Evolutionary conservation across 2,888 invertebrate species (phyloP).

Genomic region (Mantis religiosa): DNA sequence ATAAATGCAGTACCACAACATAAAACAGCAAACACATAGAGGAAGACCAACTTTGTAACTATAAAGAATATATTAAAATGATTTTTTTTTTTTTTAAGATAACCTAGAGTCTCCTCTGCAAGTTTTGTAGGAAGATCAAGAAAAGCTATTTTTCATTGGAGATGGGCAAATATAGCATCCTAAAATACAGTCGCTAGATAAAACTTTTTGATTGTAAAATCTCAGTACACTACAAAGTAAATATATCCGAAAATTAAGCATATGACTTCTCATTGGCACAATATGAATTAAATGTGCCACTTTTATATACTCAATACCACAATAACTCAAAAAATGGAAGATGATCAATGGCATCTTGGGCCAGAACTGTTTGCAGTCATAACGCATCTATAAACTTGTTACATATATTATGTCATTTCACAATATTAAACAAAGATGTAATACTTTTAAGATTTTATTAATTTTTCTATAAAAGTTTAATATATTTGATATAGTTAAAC

Average conservation of each 20-base stretch:
- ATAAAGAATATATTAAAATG: neutral
- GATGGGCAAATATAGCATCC: neutral
- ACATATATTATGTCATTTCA: neutral
- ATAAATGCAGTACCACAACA: neutral
- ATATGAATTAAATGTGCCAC: neutral
- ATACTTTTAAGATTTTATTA: neutral
- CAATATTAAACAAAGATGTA: neutral
- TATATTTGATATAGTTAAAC: neutral
- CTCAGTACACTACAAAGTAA: neutral
- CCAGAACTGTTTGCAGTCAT: neutral
- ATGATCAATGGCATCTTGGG: neutral
- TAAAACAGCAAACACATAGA: neutral
- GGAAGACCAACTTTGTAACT: neutral
- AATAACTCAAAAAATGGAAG: neutral
- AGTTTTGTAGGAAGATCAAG: neutral
- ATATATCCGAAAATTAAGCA: neutral
- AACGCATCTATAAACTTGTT: neutral
- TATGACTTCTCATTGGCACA: neutral
- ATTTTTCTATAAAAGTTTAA: neutral
- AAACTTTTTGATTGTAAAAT: neutral
- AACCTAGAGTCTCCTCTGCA: neutral
- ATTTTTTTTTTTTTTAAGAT: neutral
- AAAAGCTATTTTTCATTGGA: neutral
- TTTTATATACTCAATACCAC: neutral
- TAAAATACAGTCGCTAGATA: neutral